Percentiles rank a stretch among this genome's conserved stretches.
Evolutionary conservation across 2,888 invertebrate species (phyloP).

Genomic region (Platycheirus rosarum): DNA sequence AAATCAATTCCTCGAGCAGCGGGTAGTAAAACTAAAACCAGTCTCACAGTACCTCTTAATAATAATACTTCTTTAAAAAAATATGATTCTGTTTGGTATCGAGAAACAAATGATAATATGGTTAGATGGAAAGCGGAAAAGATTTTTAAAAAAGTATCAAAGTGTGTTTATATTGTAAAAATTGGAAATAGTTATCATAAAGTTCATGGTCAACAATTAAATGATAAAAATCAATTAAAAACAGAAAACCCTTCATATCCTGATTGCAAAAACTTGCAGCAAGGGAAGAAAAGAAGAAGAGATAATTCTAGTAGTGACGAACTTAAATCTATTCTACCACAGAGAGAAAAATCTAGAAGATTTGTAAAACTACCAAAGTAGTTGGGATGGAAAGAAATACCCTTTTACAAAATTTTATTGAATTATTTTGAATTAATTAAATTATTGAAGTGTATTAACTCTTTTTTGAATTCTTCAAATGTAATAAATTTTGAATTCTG

Average conservation of each 20-base stretch:
- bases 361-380: conserved; percentile 5
- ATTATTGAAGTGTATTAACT: too few species aligned
- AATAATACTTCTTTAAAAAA: too few species aligned
- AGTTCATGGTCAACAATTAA: conserved; percentile 23
- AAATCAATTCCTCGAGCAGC: too few species aligned
- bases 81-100: conserved; percentile 35
- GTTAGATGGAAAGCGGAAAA: conserved; percentile 14
- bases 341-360: conserved; percentile 12
- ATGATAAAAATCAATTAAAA: neutral
- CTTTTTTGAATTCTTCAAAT: too few species aligned
- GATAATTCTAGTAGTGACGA: neutral
- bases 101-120: conserved; percentile 20
- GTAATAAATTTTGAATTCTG: too few species aligned
- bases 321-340: neutral
- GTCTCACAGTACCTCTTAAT: too few species aligned
- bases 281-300: neutral
- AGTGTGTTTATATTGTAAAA: conserved; percentile 19
- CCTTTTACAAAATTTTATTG: conserved; percentile 24
- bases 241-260: neutral
- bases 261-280: neutral
- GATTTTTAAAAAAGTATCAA: conserved; percentile 25
- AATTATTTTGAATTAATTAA: neutral
- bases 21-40: too few species aligned
- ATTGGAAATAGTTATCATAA: conserved; percentile 24
- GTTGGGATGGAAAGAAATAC: conserved; percentile 42